These are phyloP conservation scores for Drosophila tsacasi DNA, from an alignment of 1,140 invertebrate species.

Conservation along the genomic window DNA sequence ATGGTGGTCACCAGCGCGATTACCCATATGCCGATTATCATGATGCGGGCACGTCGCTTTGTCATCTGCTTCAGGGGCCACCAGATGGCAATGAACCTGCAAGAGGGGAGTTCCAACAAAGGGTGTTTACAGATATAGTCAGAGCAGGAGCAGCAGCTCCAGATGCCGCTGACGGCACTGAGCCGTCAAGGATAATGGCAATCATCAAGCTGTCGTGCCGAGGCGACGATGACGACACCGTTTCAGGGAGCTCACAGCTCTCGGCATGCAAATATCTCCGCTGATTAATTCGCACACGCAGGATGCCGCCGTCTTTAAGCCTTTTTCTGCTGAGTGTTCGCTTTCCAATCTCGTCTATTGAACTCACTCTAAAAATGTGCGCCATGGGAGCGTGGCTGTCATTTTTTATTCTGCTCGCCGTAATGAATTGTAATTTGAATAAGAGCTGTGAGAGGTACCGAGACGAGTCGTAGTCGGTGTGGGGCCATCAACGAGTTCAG, in stretches of 20 bases:
- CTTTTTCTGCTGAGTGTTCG: slow-evolving; percentile 79
- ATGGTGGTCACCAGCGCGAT: slow-evolving; percentile 93
- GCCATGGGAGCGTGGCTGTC: slow-evolving; percentile 25
- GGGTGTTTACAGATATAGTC: slow-evolving; percentile 51
- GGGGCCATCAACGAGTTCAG: slow-evolving; percentile 42
- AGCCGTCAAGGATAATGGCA: slow-evolving; percentile 68
- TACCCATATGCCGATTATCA: slow-evolving; percentile 96
- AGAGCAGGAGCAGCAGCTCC: slow-evolving; percentile 22
- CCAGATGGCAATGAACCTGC: slow-evolving; percentile 98
- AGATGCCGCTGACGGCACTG: slow-evolving; percentile 35
- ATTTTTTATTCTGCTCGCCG: slow-evolving; percentile 65
- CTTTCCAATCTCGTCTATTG: slow-evolving; percentile 80
- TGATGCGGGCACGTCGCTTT: slow-evolving; percentile 92
- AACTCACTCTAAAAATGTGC: slow-evolving; percentile 45
- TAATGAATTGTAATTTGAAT: slow-evolving; percentile 82
- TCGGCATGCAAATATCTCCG: slow-evolving; percentile 74
- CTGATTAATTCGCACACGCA: slow-evolving; percentile 82
- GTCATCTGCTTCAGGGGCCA: slow-evolving; percentile 97
- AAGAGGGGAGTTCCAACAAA: slow-evolving; percentile 85
- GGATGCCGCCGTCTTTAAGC: slow-evolving; percentile 73
- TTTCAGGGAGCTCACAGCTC: slow-evolving; percentile 45
- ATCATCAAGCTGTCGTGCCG: slow-evolving; percentile 61
- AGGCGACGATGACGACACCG: slow-evolving; percentile 72
- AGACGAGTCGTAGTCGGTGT: slow-evolving; percentile 20
- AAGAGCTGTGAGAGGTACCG: slow-evolving; percentile 53